Percentiles rank a stretch among this genome's conserved stretches.
These are phyloP conservation scores for Oncorhynchus clarkii DNA, from an alignment of 2,113 vertebrate genomes.

Conservation along the genomic window DNA sequence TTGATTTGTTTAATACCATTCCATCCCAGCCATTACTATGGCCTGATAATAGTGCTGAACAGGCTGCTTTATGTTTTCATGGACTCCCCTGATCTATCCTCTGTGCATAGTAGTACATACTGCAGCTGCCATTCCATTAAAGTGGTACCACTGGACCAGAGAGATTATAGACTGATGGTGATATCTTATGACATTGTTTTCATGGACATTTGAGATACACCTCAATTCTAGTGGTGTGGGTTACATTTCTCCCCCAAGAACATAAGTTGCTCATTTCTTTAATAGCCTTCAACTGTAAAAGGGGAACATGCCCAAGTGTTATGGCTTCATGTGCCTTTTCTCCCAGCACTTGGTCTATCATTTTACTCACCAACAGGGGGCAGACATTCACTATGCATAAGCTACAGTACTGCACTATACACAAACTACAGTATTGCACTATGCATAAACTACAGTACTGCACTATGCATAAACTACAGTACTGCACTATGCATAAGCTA, in stretches of 20 bases:
- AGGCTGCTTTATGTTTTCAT: neutral
- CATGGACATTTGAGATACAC: neutral
- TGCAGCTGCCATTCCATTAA: slow-evolving; percentile 41
- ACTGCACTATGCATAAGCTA: neutral
- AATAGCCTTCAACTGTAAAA: no score
- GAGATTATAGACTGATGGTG: neutral
- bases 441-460: no score
- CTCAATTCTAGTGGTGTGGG: no score
- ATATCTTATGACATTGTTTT: neutral
- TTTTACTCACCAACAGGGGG: slow-evolving; percentile 49
- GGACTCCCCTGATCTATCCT: neutral
- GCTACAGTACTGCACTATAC: no score
- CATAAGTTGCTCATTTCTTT: no score
- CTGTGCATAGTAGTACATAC: neutral
- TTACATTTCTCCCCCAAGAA: no score
- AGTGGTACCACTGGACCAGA: slow-evolving; percentile 18
- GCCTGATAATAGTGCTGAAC: neutral
- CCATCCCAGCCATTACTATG: no score
- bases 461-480: no score
- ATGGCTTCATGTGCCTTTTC: no score
- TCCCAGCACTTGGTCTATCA: no score
- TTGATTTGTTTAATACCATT: no score
- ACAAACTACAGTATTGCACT: neutral
- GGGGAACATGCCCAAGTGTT: no score
- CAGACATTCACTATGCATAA: neutral